Evolutionary conservation across 1,140 invertebrate species (phyloP).

Genomic region (Artemia franciscana): DNA sequence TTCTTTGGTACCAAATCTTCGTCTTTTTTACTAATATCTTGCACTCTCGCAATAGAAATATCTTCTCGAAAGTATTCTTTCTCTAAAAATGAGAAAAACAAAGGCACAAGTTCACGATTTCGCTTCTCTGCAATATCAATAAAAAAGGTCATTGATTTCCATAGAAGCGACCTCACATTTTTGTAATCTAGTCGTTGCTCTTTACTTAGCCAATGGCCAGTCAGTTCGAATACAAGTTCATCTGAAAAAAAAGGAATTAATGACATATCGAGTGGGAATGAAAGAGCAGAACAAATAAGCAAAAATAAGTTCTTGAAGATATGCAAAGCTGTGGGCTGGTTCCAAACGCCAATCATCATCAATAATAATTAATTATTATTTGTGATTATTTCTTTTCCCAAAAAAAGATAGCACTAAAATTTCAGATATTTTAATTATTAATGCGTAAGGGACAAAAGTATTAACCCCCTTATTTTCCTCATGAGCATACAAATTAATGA

Average conservation of each 20-base stretch:
- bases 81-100: slow-evolving; percentile 57
- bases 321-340: too few relatives aligned
- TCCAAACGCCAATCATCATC: too few relatives aligned
- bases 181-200: slow-evolving; percentile 28
- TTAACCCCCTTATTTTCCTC: too few relatives aligned
- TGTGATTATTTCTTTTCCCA: too few relatives aligned
- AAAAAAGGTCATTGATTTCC: slow-evolving; percentile 48
- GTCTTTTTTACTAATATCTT: slow-evolving; percentile 15
- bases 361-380: too few relatives aligned
- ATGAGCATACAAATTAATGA: too few relatives aligned
- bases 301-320: too few relatives aligned
- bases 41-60: slow-evolving; percentile 14
- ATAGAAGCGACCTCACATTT: slow-evolving; percentile 52
- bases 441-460: too few relatives aligned
- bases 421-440: too few relatives aligned
- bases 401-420: too few relatives aligned
- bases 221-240: not conserved
- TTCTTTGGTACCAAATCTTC: slow-evolving; percentile 18
- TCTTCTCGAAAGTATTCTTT: slow-evolving; percentile 13
- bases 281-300: too few relatives aligned
- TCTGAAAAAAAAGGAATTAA: not conserved
- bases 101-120: slow-evolving; percentile 45
- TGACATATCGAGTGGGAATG: too few relatives aligned
- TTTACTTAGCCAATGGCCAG: slow-evolving; percentile 3
- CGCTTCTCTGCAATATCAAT: slow-evolving; percentile 44